Evolutionary conservation across 1,140 invertebrate species (phyloP).

Genomic region (Zelostemma sp.): DNA sequence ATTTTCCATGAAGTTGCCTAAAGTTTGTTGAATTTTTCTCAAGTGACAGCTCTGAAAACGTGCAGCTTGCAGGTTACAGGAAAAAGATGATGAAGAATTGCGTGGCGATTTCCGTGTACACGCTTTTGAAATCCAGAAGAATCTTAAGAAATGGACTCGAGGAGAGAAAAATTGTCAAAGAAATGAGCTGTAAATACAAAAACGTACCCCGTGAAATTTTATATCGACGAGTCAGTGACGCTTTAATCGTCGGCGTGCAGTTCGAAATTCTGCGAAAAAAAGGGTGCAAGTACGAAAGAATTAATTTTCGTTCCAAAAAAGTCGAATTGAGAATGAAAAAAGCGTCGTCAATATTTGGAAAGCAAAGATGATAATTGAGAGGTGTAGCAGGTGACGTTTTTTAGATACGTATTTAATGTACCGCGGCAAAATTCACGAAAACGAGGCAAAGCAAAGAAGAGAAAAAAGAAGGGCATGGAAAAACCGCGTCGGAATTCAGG

Average conservation of each 20-base stretch:
- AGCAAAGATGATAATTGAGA: neutral
- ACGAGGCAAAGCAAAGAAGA: neutral
- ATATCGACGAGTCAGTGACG: constrained; percentile 43
- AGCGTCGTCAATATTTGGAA: neutral
- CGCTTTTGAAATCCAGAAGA: constrained; percentile 43
- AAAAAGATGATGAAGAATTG: constrained; percentile 49
- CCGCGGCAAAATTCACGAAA: neutral
- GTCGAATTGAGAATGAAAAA: too few species aligned
- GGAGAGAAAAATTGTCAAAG: constrained; percentile 49
- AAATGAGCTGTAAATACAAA: constrained; percentile 45
- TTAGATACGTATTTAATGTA: neutral
- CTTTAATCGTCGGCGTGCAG: constrained; percentile 52
- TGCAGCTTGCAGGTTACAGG: neutral
- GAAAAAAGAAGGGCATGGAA: constrained; percentile 8
- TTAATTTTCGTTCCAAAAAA: too few species aligned
- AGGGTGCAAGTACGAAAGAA: constrained; percentile 45
- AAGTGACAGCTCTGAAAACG: neutral
- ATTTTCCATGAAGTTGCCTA: neutral
- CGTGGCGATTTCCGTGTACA: constrained; percentile 42
- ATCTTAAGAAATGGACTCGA: constrained; percentile 42
- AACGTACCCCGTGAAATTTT: constrained; percentile 38
- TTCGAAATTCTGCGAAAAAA: constrained; percentile 53
- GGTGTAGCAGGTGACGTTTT: neutral
- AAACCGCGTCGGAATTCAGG: constrained; percentile 4
- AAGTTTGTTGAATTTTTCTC: neutral